Evolutionary conservation across 2,888 invertebrate genomes (phyloP), one percentile per base, ranked within the genome.

Genomic region (Lissocephala sabroskyi): DNA sequence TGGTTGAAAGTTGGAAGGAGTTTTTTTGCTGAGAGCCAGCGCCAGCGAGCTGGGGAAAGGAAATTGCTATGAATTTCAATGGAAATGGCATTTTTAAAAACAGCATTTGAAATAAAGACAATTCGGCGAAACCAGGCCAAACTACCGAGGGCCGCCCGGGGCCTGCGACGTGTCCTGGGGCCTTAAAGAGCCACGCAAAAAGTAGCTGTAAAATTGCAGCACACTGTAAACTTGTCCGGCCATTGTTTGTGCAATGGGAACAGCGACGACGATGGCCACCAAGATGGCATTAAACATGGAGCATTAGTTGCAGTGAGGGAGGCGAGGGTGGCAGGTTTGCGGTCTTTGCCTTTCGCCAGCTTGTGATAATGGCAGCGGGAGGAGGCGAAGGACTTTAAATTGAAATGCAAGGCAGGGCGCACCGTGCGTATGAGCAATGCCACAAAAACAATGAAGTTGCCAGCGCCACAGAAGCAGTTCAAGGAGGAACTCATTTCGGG

Each of bases 41-140:
- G n/a, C n/a, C n/a, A 33, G 30, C 11, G 16, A 32, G 45, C 30
- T 33, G 4, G 10, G 4, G 11, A 36, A 45, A 35, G 48, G 41
- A 49, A 58, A 60, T 56, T 47, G 58, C 77, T 48, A 57, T 68
- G 77, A 62, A 79, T 75, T 76, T 76, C 62, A 79, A 73, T 79
- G 79, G 53, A 73, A 76, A 60, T 62, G 62, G 57, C 76, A 76
- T 66, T 71, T 77, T 68, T 60, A 57, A 59, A 60, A 76, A 53
- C 68, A 54, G 57, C 61, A 56, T 73, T 54, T 44, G 55, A 41
- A 76, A 76, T 71, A 63, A 61, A 62, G 68, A 76, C 55, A 64
- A 67, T 73, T 79, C 51, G 56, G 56, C 42, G 23, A 23, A 45
- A 14, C 30, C 50, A 49, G 32, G 6, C n/a, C 39, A 33, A 30